A percentile compares a stretch with the other conserved stretches of the same genome.
phyloP scores from a whole-genome alignment of 1,140 invertebrate genomes.

The Drosophila dunni region DNA sequence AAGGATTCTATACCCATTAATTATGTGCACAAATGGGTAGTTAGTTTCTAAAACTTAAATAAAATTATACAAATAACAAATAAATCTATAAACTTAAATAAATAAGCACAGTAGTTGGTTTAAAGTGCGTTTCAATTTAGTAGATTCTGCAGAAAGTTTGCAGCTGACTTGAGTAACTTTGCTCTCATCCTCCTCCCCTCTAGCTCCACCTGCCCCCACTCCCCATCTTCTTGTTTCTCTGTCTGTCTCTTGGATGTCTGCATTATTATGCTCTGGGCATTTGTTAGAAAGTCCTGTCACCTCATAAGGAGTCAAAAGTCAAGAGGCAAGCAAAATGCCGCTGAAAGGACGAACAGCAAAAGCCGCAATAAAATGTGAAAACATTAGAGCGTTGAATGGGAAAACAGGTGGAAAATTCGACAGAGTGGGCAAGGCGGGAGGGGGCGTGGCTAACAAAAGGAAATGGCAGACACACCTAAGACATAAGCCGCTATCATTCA shows the following conservation, averaged over 20 bases:
- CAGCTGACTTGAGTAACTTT: background rate
- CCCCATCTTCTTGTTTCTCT: background rate
- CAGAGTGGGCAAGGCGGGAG: background rate
- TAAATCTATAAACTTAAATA: too few relatives aligned
- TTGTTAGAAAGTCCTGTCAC: conserved; percentile 32
- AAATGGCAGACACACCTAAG: conserved; percentile 72
- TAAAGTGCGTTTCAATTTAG: background rate
- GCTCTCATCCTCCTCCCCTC: background rate
- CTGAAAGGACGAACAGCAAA: conserved; percentile 33
- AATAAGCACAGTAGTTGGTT: background rate
- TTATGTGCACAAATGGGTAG: too few relatives aligned
- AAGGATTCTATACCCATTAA: too few relatives aligned
- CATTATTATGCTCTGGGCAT: conserved; percentile 17
- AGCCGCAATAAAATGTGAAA: conserved; percentile 65
- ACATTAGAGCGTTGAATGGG: conserved; percentile 37
- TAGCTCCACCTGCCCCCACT: background rate
- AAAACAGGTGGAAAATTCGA: conserved; percentile 11
- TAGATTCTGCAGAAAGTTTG: background rate
- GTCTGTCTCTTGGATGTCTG: background rate
- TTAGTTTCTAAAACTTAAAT: too few relatives aligned
- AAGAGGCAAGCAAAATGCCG: conserved; percentile 43
- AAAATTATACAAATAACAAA: too few relatives aligned
- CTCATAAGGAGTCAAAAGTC: conserved; percentile 44
- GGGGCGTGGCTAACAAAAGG: conserved; percentile 55
- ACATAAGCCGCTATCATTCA: conserved; percentile 82